Evolutionary conservation across 2,113 vertebrate species (phyloP), one percentile per base, ranked within the genome.

Genomic region (Henicopernis longicauda): DNA sequence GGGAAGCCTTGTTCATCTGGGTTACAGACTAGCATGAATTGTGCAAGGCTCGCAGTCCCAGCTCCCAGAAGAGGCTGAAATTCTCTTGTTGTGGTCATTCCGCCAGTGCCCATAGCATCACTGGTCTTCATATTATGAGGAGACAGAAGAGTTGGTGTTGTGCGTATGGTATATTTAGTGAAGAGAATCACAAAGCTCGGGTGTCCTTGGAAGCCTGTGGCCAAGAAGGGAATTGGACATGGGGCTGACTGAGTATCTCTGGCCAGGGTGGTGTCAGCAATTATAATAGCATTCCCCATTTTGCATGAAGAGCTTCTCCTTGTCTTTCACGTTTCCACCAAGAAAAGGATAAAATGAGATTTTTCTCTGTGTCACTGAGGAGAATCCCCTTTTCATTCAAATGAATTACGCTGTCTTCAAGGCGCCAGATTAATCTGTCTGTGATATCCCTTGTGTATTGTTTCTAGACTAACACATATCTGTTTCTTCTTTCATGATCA

Each of bases 361-460:
- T 90, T 95, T 93, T 86, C 89, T 79, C 34, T 66, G 20, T 91
- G 82, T 79, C 70, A 11, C 82, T 66, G 80, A 89, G 78, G 93
- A 95, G 78, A 94, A 90, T 91, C 78, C 85, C 29, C 82, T 80
- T 96, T 80, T 93, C 92, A 85, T 94, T 82, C 93, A 88, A 95
- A 94, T 93, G 88, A 94, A 94, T 94, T 94, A 85, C 61, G 31
- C 90, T 94, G 95, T 93, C 95, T 94, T 85, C 29, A 80, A 91
- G 93, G 90, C 23, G 50, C 84, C 95, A 93, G 90, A 96, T 97
- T 94, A 94, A 95, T 96, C 96, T 93, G 93, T 88, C 95, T 95
- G 16, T 82, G 74, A 65, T 82, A 82, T 82, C 84, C 74, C 92
- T 77, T 16, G 45, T 82, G 92, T 77, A 26, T 80, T 91, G 44